Base-by-base conservation (phyloP, 2,888 invertebrate genomes). In the Steinernema hermaphroditum region DNA sequence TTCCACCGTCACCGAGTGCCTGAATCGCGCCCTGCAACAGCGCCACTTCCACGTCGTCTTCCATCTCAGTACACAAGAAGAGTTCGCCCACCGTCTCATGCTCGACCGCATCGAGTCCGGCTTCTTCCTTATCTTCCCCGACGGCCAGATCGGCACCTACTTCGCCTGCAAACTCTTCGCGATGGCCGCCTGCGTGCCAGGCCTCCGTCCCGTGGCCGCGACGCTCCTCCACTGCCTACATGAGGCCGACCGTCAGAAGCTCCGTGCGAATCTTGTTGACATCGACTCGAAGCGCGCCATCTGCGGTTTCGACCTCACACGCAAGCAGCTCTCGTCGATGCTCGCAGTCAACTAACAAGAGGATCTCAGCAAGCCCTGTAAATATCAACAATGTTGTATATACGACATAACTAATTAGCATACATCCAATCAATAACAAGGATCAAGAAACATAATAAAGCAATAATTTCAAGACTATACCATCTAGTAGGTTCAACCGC, bases 71-170 rank as follows among this genome's bases (percentile, higher is more conserved):
- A 62, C 62, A 16, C 29, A 62, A 32, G 62, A 62, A n/a, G 62
- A 62, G 29, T 62, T 62, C 34, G 29, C 62, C 16, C 29, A 27
- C 14, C 22, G 27, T 16, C 62, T 62, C 32, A 29, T 62, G 32
- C 62, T 62, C 32, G 62, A 62, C 62, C 62, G 62, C 62, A 62
- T 62, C 62, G 62, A 62, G 29, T 62, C 62, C 32, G 62, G 62
- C 32, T 62, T 62, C 62, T 62, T 62, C 62, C 32, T 62, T 2
- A 62, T 62, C 62, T 62, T 62, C 62, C 62, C 62, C 1, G 62
- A 62, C 32, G 62, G 62, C 62, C 62, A 62, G n/a, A 62, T 62
- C 32, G 62, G 62, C 8, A 62, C 62, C 34, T 62, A 62, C 29
- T 62, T 62, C 62, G 62, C 62, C 32, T 32, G 62, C 62, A 62